Evolutionary conservation across 2,888 invertebrate species (phyloP).

Genomic region (Nomada goodeniana): DNA sequence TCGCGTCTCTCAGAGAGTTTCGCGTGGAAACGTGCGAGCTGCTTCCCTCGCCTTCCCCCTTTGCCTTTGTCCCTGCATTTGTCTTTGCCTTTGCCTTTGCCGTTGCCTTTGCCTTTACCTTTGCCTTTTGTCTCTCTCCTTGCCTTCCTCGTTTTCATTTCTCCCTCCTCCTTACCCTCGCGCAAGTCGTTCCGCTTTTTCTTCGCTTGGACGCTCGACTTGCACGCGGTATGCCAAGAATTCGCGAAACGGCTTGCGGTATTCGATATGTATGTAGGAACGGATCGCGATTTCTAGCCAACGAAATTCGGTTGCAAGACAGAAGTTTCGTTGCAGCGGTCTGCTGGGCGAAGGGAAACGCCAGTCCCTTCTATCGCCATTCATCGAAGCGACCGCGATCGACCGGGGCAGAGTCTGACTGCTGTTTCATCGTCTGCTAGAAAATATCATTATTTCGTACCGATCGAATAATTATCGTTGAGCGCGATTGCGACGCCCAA

Average conservation of each 20-base stretch:
- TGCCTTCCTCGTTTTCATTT: slow-evolving; percentile 10
- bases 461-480: slow-evolving; percentile 67
- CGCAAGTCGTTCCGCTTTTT: slow-evolving; percentile 36
- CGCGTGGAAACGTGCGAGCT: slow-evolving; percentile 50
- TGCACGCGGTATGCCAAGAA: slow-evolving; percentile 54
- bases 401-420: neutral
- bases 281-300: slow-evolving; percentile 65
- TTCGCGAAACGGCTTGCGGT: slow-evolving; percentile 60
- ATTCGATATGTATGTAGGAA: slow-evolving; percentile 63
- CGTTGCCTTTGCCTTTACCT: neutral
- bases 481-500: slow-evolving; percentile 13
- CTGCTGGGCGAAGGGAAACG: slow-evolving; percentile 23
- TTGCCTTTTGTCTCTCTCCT: neutral
- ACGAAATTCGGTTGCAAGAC: slow-evolving; percentile 58
- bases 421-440: slow-evolving; percentile 37
- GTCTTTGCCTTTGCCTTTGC: slow-evolving; percentile 42
- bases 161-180: neutral
- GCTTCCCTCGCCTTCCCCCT: slow-evolving; percentile 28
- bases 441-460: slow-evolving; percentile 68
- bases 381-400: slow-evolving; percentile 2
- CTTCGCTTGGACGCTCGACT: slow-evolving; percentile 36
- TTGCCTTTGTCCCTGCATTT: neutral
- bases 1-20: slow-evolving; percentile 48
- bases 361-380: slow-evolving; percentile 20
- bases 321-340: slow-evolving; percentile 43